Base-by-base conservation (phyloP, 2,113 vertebrate species). In the Lepisosteus osseus region DNA sequence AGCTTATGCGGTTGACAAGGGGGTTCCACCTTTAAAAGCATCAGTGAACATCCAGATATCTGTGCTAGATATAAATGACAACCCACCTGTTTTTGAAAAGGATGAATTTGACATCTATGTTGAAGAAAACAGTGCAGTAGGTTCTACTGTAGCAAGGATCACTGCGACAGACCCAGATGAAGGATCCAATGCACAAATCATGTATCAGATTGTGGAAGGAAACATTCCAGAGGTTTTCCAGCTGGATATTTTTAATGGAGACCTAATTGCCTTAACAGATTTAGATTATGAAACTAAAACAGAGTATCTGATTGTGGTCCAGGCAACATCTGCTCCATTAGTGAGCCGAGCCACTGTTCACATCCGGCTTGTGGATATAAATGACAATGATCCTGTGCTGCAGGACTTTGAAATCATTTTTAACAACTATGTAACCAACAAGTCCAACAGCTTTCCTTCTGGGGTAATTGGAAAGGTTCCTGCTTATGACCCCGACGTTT, bases 151-250 rank as follows among this genome's bases (percentile, higher is more conserved):
- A 79, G 96, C 97, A 0, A 86, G 85, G 3, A 94, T 99, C 74
- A 92, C 80, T 0, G 97, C 97, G 15, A 84, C 89, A 0, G 97
- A 99, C 78, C 97, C 96, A 0, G 97, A 99, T 0, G 97, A 98
- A 67, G 97, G 96, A 51, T 94, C 95, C 56, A 99, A 99, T 0
- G 97, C 97, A 41, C 96, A 97, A 82, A 97, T 99, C 83, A 96
- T 98, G 94, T 98, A 98, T 75, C 97, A 99, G 84, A 98, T 98
- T 0, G 95, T 99, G 51, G 97, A 98, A 77, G 97, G 97, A 17
- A 98, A 99, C 47, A 87, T 92, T 63, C 96, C 96, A 0, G 95
- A 99, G 79, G 93, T 97, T 68, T 99, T 99, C 79, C 94, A 98
- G 68, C 86, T 99, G 43, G 95, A 99, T 77, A 92, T 98, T 71